Evolutionary conservation across 2,888 invertebrate species (phyloP).

Genomic region (Xylota sylvarum): DNA sequence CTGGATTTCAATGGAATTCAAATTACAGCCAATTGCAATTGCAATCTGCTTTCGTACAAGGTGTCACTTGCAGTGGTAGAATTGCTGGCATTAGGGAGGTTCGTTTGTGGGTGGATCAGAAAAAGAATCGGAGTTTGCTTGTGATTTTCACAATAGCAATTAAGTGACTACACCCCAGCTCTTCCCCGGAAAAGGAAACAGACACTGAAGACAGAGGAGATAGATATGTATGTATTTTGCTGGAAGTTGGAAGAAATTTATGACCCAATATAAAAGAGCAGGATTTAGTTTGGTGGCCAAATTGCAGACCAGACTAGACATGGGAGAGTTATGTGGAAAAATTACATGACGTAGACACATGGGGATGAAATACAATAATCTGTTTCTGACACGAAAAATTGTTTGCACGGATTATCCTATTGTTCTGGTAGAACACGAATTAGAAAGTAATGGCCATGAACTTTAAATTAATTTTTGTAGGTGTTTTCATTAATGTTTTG

Average conservation of each 20-base stretch:
- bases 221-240: not conserved
- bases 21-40: constrained; percentile 19
- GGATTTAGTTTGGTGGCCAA: not conserved
- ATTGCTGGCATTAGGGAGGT: not conserved
- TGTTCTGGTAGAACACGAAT: too few species aligned
- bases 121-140: not conserved
- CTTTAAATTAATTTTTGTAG: too few species aligned
- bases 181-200: not conserved
- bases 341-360: not conserved
- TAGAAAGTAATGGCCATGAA: too few species aligned
- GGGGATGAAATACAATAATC: not conserved
- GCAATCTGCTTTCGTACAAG: constrained; percentile 1
- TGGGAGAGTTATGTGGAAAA: not conserved
- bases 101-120: not conserved
- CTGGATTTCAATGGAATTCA: constrained; percentile 11
- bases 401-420: too few species aligned
- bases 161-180: not conserved
- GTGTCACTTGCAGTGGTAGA: constrained; percentile 10
- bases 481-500: too few species aligned
- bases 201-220: not conserved
- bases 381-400: not conserved
- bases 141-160: not conserved
- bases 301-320: constrained; percentile 4
- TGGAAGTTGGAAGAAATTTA: not conserved
- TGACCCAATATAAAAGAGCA: too few species aligned